Evolutionary conservation across 2,888 invertebrate species (phyloP), one percentile per base, ranked within the genome.

Genomic region (Lasioglossum marginatum): DNA sequence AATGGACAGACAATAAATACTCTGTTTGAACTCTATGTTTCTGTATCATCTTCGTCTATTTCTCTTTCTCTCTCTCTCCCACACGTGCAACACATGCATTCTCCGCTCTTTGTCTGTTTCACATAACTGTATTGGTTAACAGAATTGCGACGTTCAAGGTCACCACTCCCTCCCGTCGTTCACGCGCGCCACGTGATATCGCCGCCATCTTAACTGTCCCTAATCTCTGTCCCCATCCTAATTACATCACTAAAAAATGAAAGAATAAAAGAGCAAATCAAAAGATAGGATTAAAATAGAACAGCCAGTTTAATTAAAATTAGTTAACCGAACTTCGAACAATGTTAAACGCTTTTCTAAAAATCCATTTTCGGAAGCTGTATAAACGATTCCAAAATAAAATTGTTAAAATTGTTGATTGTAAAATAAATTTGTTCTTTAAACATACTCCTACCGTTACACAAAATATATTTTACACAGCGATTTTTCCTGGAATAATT

Each of bases 21-120:
- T 40, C 57, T 72, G 68, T 83, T 82, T 87, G 83, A 79, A 84
- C 87, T 88, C 78, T 79, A 76, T 79, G 79, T 82, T 81, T 85
- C 83, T 72, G 68, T 75, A 77, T 72, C 73, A n/a, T 84, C 79
- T 82, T 70, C 78, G 75, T 87, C 74, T 23, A 31, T 60, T 12
- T 16, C 52, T 52, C 12, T 31, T 37, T 88, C 87, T 79, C 85
- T 72, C 77, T 63, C 81, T 85, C 71, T 87, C 87, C 79, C 83
- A 79, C 75, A 27, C 82, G 71, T 75, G 48, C 79, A 83, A 37
- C 85, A 83, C 73, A 34, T 60, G 34, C 85, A 80, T 16, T 73
- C 79, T 31, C 23, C 27, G 45, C 77, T 70, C 70, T 71, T 48
- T 43, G 23, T 70, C 70, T 70, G 40, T 40, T 70, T 40, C 70